These are phyloP conservation scores for Cyphomyrmex costatus DNA, from an alignment of 1,140 invertebrate species.

Conservation along the genomic window DNA sequence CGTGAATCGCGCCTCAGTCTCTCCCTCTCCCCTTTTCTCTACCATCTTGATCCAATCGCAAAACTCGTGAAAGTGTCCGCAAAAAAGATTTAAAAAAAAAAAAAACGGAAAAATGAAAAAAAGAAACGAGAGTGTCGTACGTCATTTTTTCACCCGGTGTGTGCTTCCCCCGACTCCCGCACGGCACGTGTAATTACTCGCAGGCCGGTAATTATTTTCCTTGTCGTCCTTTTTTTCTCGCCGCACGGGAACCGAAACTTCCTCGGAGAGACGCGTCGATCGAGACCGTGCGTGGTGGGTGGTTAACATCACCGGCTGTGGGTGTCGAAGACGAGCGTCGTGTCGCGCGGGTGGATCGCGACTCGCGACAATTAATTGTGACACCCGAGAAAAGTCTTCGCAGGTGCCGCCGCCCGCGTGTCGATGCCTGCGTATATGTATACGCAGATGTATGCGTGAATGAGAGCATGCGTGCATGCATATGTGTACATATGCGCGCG, in stretches of 20 bases:
- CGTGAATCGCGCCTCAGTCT: conserved; percentile 2
- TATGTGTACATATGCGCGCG: background rate
- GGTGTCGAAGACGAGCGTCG: conserved; percentile 18
- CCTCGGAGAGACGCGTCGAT: conserved; percentile 20
- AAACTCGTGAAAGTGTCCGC: conserved; percentile 55
- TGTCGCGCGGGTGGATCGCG: conserved; percentile 22
- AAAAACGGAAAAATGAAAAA: conserved; percentile 33
- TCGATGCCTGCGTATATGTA: background rate
- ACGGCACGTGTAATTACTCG: conserved; percentile 60
- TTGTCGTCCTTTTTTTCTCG: conserved; percentile 53
- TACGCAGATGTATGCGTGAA: background rate
- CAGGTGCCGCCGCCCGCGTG: conserved; percentile 3
- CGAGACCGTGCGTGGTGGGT: conserved; percentile 17
- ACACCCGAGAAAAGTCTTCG: conserved; percentile 2
- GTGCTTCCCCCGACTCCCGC: background rate
- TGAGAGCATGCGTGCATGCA: too few species aligned
- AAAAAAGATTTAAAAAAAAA: conserved; percentile 17
- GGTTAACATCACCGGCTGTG: background rate
- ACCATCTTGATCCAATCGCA: conserved; percentile 27
- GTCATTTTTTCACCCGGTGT: conserved; percentile 39
- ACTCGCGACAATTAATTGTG: conserved; percentile 53
- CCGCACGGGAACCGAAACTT: background rate
- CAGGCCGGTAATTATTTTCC: conserved; percentile 70
- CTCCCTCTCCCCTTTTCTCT: background rate
- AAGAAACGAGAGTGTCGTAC: conserved; percentile 36